A percentile compares a stretch with the other conserved stretches of the same genome.
phyloP scores from a whole-genome alignment of 2,888 invertebrate species.

The Sycophila texana region DNA sequence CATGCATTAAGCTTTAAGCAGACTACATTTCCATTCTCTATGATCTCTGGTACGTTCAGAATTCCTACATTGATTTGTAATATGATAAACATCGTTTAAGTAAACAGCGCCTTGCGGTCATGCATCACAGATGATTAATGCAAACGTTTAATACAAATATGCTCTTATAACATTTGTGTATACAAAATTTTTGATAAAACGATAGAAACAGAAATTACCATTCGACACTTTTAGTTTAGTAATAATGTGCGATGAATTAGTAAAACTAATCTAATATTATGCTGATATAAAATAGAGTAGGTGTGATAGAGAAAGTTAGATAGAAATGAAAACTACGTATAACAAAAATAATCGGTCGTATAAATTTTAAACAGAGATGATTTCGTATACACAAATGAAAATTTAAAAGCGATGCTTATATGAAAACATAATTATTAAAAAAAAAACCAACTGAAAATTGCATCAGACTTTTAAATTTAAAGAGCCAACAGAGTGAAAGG shows the following conservation, averaged over 20 bases:
- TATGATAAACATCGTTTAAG: not conserved
- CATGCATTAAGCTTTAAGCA: conserved; percentile 69
- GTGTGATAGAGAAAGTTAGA: too few relatives aligned
- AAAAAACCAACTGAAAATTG: not conserved
- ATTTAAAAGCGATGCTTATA: conserved; percentile 8
- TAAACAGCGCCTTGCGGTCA: conserved; percentile 46
- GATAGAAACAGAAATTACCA: too few relatives aligned
- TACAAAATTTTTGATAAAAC: not conserved
- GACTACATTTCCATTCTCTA: conserved; percentile 26
- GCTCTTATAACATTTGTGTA: conserved; percentile 36
- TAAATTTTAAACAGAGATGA: not conserved
- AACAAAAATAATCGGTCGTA: not conserved
- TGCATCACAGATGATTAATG: conserved; percentile 47
- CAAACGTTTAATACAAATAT: not conserved
- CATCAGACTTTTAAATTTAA: conserved; percentile 43
- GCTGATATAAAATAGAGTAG: too few relatives aligned
- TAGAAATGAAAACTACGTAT: not conserved
- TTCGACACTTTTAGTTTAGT: too few relatives aligned
- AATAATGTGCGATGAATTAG: too few relatives aligned
- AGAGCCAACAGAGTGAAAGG: conserved; percentile 50
- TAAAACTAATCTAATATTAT: too few relatives aligned
- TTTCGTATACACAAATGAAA: conserved; percentile 40
- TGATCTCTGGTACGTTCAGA: conserved; percentile 20
- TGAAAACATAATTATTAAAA: not conserved
- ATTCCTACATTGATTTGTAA: conserved; percentile 8